A percentile compares a stretch with the other conserved stretches of the same genome.
phyloP scores from a whole-genome alignment of 2,113 vertebrate species.

The Phoenicopterus ruber region DNA sequence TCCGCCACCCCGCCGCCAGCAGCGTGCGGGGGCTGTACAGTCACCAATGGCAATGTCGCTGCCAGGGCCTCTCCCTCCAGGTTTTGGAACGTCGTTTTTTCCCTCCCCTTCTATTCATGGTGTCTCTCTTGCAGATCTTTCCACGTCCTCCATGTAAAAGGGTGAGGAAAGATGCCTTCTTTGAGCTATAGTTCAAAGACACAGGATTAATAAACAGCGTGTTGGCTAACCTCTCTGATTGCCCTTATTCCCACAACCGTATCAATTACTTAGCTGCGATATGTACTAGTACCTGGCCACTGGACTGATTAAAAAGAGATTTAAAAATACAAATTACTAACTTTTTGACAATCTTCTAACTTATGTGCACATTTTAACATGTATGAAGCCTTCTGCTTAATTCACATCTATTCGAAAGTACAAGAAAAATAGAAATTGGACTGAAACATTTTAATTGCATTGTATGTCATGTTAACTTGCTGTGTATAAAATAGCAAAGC shows the following conservation, averaged over 20 bases:
- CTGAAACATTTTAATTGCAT: conserved; percentile 53
- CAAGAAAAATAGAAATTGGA: conserved; percentile 35
- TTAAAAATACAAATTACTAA: background rate
- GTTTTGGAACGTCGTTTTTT: background rate
- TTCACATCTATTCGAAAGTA: background rate
- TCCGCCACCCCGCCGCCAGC: background rate
- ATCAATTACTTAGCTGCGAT: background rate
- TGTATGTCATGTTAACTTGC: conserved; percentile 38
- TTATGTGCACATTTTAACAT: background rate
- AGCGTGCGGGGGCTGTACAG: background rate
- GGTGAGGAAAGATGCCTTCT: background rate
- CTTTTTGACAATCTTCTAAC: background rate
- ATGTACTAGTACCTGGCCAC: background rate
- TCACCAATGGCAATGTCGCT: background rate
- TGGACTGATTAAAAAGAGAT: background rate
- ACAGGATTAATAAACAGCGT: background rate
- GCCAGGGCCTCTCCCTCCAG: background rate
- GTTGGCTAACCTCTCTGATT: background rate
- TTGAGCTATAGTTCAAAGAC: background rate
- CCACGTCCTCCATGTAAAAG: background rate
- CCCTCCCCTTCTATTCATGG: background rate
- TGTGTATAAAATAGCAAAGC: conserved; percentile 69
- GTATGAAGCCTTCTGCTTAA: background rate
- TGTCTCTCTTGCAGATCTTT: background rate
- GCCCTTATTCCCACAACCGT: background rate